Percentiles rank a stretch among this genome's conserved stretches.
Conservation (phyloP, 1,140 invertebrate genomes). For the Procambarus clarkii region DNA sequence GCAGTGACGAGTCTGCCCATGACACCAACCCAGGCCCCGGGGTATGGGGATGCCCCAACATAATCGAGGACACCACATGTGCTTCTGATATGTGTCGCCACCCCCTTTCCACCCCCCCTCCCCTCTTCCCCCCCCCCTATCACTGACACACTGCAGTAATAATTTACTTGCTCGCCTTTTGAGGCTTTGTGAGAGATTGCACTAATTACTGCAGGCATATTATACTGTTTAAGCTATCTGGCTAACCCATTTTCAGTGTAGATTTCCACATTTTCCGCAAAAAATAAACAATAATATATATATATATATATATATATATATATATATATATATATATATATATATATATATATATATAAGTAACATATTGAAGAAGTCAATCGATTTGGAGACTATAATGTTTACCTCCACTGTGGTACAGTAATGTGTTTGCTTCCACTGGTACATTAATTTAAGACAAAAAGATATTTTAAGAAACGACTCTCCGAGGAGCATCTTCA, state of each 20-base stretch:
- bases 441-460: too few relatives aligned
- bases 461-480: too few relatives aligned
- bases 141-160: background rate
- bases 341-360: background rate
- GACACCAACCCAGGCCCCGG: background rate
- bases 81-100: background rate
- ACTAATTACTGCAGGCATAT: background rate
- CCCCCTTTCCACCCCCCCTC: too few relatives aligned
- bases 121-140: background rate
- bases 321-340: background rate
- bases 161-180: background rate
- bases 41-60: conserved; percentile 8
- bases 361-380: background rate
- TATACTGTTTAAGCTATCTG: too few relatives aligned
- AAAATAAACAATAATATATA: background rate
- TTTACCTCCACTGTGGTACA: too few relatives aligned
- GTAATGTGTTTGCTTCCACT: too few relatives aligned
- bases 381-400: too few relatives aligned
- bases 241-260: too few relatives aligned
- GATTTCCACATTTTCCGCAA: too few relatives aligned
- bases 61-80: conserved; percentile 9
- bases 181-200: background rate
- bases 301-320: background rate
- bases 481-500: too few relatives aligned
- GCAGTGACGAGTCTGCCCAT: background rate